phyloP scores from a whole-genome alignment of 92 coral and sea anemone genomes.

The Scolanthus callimorphus region DNA sequence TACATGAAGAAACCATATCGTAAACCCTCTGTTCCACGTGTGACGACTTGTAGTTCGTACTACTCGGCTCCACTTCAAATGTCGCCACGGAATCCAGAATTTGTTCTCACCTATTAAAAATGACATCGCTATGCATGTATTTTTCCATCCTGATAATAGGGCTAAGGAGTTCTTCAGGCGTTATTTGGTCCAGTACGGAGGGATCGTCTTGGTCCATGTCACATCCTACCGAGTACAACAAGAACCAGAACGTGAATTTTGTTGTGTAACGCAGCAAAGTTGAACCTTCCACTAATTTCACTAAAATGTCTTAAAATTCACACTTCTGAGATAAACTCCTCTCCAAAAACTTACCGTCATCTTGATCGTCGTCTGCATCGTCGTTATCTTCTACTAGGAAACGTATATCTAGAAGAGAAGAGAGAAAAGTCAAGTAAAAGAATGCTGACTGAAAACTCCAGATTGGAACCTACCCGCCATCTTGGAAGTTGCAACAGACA shows the following conservation, averaged over 20 bases:
- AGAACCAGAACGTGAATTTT: too few species aligned
- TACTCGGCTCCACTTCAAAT: too few species aligned
- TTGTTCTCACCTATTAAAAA: constrained; percentile 92
- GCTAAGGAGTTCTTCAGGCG: constrained; percentile 83
- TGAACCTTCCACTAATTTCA: too few species aligned
- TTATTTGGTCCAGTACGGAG: constrained; percentile 76
- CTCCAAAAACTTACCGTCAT: constrained; percentile 83
- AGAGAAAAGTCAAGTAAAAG: constrained; percentile 30
- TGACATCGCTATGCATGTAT: constrained; percentile 95
- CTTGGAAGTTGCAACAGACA: constrained; percentile 92
- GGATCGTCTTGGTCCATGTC: constrained; percentile 79
- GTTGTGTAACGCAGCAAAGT: background rate
- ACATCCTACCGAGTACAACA: constrained; percentile 55
- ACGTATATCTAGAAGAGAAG: constrained; percentile 76
- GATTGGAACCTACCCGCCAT: constrained; percentile 99
- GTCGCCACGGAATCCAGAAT: too few species aligned
- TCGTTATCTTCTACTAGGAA: constrained; percentile 86
- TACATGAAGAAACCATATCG: too few species aligned
- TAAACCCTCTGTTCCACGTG: too few species aligned
- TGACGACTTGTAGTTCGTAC: too few species aligned
- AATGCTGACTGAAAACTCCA: constrained; percentile 48
- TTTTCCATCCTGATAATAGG: constrained; percentile 91
- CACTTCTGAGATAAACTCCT: too few species aligned
- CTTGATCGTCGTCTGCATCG: constrained; percentile 88
- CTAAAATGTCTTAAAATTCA: too few species aligned